Conservation (phyloP, 1,140 invertebrate genomes). For the Neoseiulus cucumeris region DNA sequence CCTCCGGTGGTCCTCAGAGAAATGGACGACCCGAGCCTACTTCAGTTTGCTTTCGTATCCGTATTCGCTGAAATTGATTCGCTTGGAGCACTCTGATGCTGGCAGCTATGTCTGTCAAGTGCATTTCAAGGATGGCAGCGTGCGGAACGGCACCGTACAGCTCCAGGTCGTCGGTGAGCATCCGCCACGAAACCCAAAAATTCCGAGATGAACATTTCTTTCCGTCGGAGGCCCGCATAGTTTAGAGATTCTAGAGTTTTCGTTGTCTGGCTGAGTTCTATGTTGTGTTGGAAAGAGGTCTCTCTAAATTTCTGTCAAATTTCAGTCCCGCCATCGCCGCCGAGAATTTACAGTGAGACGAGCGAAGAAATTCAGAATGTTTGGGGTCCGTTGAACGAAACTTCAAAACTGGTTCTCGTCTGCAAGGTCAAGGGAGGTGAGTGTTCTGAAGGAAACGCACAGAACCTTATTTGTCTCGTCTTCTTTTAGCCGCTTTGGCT, state of each 20-base stretch:
- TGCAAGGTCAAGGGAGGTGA: slow-evolving; percentile 9
- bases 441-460: too few species aligned
- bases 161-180: neutral
- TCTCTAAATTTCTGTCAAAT: neutral
- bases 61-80: slow-evolving; percentile 6
- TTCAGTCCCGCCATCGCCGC: neutral
- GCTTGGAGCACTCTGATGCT: neutral
- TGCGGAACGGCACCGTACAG: slow-evolving; percentile 3
- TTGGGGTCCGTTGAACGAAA: neutral
- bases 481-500: too few species aligned
- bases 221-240: too few species aligned
- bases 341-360: neutral
- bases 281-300: too few species aligned
- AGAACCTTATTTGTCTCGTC: too few species aligned
- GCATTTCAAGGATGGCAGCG: slow-evolving; percentile 9
- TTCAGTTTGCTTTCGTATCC: slow-evolving; percentile 9
- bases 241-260: too few species aligned
- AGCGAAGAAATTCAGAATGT: neutral
- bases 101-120: slow-evolving; percentile 1
- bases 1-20: neutral
- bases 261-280: too few species aligned
- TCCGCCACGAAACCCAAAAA: too few species aligned
- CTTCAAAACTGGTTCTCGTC: neutral
- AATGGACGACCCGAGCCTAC: slow-evolving; percentile 9
- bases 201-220: too few species aligned